Evolutionary conservation across 2,797 vertebrate genomes (phyloP).

Genomic region (Paramormyrops hopkinsi): DNA sequence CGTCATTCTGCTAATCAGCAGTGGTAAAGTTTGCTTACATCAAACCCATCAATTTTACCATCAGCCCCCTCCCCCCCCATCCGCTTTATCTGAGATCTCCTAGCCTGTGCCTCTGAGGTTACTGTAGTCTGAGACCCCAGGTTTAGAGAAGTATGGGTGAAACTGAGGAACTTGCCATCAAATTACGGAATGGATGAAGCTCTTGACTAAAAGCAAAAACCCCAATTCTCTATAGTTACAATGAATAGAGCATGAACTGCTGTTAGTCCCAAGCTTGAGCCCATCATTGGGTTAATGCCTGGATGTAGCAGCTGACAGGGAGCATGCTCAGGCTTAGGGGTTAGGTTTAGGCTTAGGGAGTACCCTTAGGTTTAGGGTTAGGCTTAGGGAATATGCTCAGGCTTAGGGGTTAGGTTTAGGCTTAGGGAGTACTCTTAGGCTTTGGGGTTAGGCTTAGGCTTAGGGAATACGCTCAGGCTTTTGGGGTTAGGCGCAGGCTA

Average conservation of each 20-base stretch:
- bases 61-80: not conserved
- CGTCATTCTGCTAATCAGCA: not conserved
- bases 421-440: too few species aligned
- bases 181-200: not conserved
- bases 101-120: not conserved
- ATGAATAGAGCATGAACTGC: not conserved
- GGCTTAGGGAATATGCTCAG: too few species aligned
- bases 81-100: not conserved
- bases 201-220: not conserved
- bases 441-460: too few species aligned
- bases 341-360: too few species aligned
- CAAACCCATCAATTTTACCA: too few species aligned
- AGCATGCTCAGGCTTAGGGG: not conserved
- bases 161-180: not conserved
- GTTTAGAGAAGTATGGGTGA: not conserved
- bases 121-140: not conserved
- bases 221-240: not conserved
- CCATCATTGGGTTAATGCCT: not conserved
- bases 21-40: not conserved
- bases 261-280: not conserved
- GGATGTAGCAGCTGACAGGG: not conserved
- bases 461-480: too few species aligned
- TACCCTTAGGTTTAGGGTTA: too few species aligned
- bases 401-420: too few species aligned
- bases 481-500: too few species aligned